Evolutionary conservation across 2,888 invertebrate genomes (phyloP), one percentile per base, ranked within the genome.

Genomic region (Geophilus truncorum): DNA sequence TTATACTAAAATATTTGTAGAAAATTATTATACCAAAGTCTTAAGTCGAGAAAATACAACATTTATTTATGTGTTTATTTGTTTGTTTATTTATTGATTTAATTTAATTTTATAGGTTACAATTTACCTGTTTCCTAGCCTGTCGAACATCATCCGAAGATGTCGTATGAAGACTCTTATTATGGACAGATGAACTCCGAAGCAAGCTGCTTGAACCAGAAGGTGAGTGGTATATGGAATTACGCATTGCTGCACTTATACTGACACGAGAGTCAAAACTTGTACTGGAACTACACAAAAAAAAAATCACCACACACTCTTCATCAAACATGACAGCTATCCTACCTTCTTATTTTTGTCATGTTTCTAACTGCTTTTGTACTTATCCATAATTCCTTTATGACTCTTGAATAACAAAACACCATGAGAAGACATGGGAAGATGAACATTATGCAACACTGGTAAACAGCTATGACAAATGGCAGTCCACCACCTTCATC

Each of bases 351-450:
- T 81, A 84, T 83, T 57, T 83, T 80, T 15, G 87, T 87, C 84
- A 87, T 85, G 23, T 85, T 85, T 25, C 85, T 83, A 6, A 88
- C 85, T 23, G 86, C 85, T 78, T 85, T 85, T 9, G 87, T 87
- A 81, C 87, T 87, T 75, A 86, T 84, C 88, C 88, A 88, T 7
- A 88, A 84, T 18, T 87, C 87, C 45, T 86, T 85, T 28, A 88
- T 87, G 82, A 88, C 88, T 18, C 86, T 85, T 6, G 86, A 83
- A 83, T 88, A 88, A 83, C 87, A 88, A 83, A 86, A 85, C 3
- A 85, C 82, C 86, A 88, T 87, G 75, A 88, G 83, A 15, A 86
- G 28, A 15, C 86, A 85, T 0, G 88, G 88, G 23, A 87, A 82
- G 5, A 86, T 83, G 81, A 88, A 88, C 85, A 88, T 86, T 70